Percentiles rank a stretch among this genome's conserved stretches.
Evolutionary conservation across 2,888 invertebrate species (phyloP).

Genomic region (Pardosa pseudoannulata): DNA sequence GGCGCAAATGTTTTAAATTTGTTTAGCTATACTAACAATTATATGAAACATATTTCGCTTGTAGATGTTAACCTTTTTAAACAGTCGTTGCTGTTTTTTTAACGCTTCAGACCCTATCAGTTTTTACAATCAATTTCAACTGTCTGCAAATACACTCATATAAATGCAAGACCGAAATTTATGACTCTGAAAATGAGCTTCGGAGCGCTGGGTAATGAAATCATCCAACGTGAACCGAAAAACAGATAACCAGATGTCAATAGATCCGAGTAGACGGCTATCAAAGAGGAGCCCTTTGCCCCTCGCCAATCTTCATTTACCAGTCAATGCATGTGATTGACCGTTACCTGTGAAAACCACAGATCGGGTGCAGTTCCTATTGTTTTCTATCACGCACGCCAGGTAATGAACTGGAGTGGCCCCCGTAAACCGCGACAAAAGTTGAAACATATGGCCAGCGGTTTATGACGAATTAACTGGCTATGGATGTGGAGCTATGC

Average conservation of each 20-base stretch:
- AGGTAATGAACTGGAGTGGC: constrained; percentile 32
- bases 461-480: constrained; percentile 50
- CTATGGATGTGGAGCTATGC: constrained; percentile 10
- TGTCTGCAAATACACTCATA: no score
- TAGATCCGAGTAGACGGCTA: background rate
- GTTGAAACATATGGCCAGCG: constrained; percentile 69
- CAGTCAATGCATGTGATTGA: background rate
- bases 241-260: background rate
- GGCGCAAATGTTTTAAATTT: no score
- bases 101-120: no score
- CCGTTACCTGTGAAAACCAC: background rate
- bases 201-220: no score
- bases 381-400: constrained; percentile 16
- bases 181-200: no score
- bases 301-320: background rate
- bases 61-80: no score
- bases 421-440: constrained; percentile 40
- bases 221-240: no score
- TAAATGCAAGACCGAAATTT: no score
- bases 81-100: no score
- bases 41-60: no score
- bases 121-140: no score
- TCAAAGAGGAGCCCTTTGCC: background rate
- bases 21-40: no score
- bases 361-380: background rate